These are phyloP conservation scores for Drosophila meridiana DNA, from an alignment of 2,888 invertebrate genomes.

Conservation along the genomic window DNA sequence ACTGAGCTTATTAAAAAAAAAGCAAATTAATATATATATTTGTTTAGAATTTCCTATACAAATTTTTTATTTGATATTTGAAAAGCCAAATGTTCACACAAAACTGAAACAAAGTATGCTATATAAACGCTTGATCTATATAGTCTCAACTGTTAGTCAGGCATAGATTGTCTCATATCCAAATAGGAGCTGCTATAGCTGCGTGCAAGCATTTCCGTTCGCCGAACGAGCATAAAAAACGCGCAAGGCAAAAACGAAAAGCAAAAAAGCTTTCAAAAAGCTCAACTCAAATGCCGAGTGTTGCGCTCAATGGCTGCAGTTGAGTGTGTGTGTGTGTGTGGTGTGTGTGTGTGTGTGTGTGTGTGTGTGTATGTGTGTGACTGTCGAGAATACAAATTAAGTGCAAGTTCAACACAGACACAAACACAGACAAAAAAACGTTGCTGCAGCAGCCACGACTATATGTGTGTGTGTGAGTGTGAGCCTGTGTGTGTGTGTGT, in stretches of 20 bases:
- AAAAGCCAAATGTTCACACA: neutral
- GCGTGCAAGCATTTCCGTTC: slow-evolving; percentile 57
- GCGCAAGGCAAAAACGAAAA: slow-evolving; percentile 25
- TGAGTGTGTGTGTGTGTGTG: slow-evolving; percentile 9
- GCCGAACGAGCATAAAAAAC: slow-evolving; percentile 23
- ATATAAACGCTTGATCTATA: neutral
- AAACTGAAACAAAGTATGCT: neutral
- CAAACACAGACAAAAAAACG: slow-evolving; percentile 36
- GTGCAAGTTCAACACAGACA: slow-evolving; percentile 73
- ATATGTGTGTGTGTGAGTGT: neutral
- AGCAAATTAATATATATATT: too few relatives aligned
- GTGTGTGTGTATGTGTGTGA: slow-evolving; percentile 35
- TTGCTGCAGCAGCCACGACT: slow-evolving; percentile 40
- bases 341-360: slow-evolving; percentile 13
- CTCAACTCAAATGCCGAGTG: slow-evolving; percentile 20
- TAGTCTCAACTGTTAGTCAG: neutral
- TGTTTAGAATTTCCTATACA: neutral
- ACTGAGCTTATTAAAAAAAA: too few relatives aligned
- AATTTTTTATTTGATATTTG: neutral
- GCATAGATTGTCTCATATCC: neutral
- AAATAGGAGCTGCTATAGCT: neutral
- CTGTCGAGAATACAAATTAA: slow-evolving; percentile 58
- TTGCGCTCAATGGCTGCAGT: neutral
- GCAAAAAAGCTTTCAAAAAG: slow-evolving; percentile 54
- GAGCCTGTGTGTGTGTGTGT: slow-evolving; percentile 22